A percentile compares a stretch with the other conserved stretches of the same genome.
Conservation (phyloP, 2,113 vertebrate species). For the Haplochromis burtoni region DNA sequence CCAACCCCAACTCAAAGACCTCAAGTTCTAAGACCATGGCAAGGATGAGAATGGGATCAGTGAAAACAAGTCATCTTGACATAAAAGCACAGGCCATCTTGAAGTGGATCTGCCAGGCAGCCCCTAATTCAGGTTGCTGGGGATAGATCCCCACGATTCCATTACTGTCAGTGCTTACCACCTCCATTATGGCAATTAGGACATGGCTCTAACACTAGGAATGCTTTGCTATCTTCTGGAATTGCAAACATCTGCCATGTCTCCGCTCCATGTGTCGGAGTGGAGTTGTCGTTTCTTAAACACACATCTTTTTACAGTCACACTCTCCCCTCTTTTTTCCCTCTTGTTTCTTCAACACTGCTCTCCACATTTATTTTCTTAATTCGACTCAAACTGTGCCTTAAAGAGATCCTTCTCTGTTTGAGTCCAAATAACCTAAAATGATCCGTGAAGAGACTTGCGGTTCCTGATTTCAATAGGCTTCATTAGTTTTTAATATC, state of each 20-base stretch:
- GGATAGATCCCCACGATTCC: conserved; percentile 62
- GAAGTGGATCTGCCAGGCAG: conserved; percentile 60
- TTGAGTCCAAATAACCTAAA: conserved; percentile 76
- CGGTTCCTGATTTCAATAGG: conserved; percentile 66
- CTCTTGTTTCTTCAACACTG: conserved; percentile 23
- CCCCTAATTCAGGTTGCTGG: conserved; percentile 64
- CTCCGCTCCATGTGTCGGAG: conserved; percentile 61
- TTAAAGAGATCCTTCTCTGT: conserved; percentile 73
- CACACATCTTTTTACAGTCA: conserved; percentile 62
- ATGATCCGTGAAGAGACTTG: conserved; percentile 74
- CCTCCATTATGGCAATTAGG: conserved; percentile 74
- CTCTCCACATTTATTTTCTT: conserved; percentile 74
- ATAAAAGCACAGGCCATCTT: conserved; percentile 50
- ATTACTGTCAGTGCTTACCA: conserved; percentile 72
- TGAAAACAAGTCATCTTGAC: neutral
- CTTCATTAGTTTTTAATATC: conserved; percentile 81
- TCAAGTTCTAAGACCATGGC: neutral
- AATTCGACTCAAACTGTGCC: conserved; percentile 74
- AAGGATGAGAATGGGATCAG: neutral
- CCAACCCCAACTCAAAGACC: neutral
- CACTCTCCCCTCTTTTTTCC: conserved; percentile 4
- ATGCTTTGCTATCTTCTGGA: conserved; percentile 61
- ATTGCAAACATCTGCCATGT: conserved; percentile 76
- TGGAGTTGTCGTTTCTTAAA: conserved; percentile 65
- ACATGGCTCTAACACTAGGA: conserved; percentile 65